Evolutionary conservation across 1,140 invertebrate species (phyloP).

Genomic region (Leptopilina clavipes): DNA sequence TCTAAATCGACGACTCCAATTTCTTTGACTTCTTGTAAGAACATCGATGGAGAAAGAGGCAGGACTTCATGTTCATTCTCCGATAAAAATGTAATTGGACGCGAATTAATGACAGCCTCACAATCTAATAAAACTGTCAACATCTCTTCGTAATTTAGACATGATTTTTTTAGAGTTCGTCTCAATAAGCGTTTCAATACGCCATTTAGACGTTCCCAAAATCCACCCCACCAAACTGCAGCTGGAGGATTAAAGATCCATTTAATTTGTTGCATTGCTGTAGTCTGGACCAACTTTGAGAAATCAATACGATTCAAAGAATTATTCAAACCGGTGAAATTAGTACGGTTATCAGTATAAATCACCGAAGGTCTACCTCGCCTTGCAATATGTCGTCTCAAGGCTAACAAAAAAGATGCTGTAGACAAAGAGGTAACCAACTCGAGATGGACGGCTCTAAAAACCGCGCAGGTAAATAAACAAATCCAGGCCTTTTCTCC

Average conservation of each 20-base stretch:
- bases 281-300: not conserved
- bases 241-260: constrained; percentile 42
- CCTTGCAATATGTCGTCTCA: not conserved
- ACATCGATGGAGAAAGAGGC: constrained; percentile 42
- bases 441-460: constrained; percentile 65
- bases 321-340: not conserved
- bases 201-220: constrained; percentile 67
- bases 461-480: constrained; percentile 64
- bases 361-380: constrained; percentile 56
- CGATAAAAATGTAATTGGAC: constrained; percentile 63
- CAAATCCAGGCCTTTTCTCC: constrained; percentile 61
- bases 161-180: too few relatives aligned
- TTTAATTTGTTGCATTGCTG: not conserved
- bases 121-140: constrained; percentile 60
- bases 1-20: constrained; percentile 50
- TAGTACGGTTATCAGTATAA: constrained; percentile 41
- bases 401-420: constrained; percentile 12
- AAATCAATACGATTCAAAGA: not conserved
- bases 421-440: constrained; percentile 55
- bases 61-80: constrained; percentile 39
- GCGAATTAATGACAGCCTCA: constrained; percentile 61
- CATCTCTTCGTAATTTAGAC: constrained; percentile 62
- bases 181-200: constrained; percentile 61
- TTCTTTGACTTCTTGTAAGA: constrained; percentile 48
- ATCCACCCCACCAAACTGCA: constrained; percentile 71